A percentile compares a stretch with the other conserved stretches of the same genome.
Evolutionary conservation across 2,888 invertebrate species (phyloP).

Genomic region (Philhelius pedissequus): DNA sequence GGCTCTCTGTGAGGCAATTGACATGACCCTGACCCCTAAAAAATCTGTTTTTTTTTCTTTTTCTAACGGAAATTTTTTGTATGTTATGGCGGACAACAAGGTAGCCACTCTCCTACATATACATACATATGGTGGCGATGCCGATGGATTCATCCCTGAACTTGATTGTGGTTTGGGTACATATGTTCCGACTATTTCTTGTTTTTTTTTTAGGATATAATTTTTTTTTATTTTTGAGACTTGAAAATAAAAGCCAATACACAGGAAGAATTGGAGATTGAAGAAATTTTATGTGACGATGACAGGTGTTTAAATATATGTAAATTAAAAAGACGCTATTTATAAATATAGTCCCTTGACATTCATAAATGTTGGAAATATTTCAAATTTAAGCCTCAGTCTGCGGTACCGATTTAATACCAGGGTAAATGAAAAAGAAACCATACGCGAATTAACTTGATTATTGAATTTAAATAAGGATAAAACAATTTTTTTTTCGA

Average conservation of each 20-base stretch:
- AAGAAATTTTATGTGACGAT: not conserved
- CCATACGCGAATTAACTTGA: too few species aligned
- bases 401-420: too few species aligned
- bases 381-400: too few species aligned
- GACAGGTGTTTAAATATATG: not conserved
- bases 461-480: too few species aligned
- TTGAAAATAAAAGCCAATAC: not conserved
- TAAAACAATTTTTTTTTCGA: too few species aligned
- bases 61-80: not conserved
- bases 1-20: conserved; percentile 30
- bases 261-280: not conserved
- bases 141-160: conserved; percentile 13
- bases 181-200: conserved; percentile 2
- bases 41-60: conserved; percentile 15
- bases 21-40: conserved; percentile 64
- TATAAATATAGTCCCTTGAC: too few species aligned
- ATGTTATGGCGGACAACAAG: conserved; percentile 30
- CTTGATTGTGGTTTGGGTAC: conserved; percentile 1
- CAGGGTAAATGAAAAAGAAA: not conserved
- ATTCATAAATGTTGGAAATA: too few species aligned
- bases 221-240: not conserved
- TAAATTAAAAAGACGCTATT: not conserved
- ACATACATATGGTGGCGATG: not conserved
- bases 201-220: not conserved
- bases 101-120: conserved; percentile 14